Base-by-base conservation (phyloP, 1,140 invertebrate species). In the Lepeophtheirus salmonis region DNA sequence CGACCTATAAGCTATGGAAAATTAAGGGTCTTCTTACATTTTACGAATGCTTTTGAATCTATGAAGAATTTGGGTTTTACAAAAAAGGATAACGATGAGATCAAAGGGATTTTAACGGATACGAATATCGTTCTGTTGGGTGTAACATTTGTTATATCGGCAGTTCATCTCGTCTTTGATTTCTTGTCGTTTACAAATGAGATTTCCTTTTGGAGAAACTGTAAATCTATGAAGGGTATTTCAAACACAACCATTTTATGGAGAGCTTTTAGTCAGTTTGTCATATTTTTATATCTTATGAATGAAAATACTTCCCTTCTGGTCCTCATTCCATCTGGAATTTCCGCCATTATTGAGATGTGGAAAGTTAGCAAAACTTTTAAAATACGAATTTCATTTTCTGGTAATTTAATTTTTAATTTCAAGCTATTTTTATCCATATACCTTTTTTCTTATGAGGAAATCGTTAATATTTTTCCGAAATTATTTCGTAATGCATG, bases 121-220 rank as follows among this genome's bases (percentile, higher is more conserved):
- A 96, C 90, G 0, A 97, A 95, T 72, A 74, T 97, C 12, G 89
- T 89, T 70, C 76, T 98, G 52, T 71, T 98, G n/a, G 82, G 83
- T 64, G 76, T 84, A 24, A 97, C 92, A n/a, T 79, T 97, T 65
- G 76, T 89, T 64, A 84, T 97, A 63, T 83, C 89, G 50, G 83
- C 86, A 61, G 77, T 92, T 52, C 73, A 95, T 89, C 69, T 97
- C 56, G 73, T 97, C 10, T 91, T 98, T 69, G 94, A 98, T 69
- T 89, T 97, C 67, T 73, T 98, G 51, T 89, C 94, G 1, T 96
- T 98, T 67, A 97, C 97, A 77, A 97, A 95, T 72, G 94, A 98
- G 66, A 86, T 98, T 2, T 80, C 78, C 64, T 98, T 96, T 70
- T 98, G 95, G 94, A 79, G 80, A 60, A 77, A 79, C 13, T 80